Evolutionary conservation across 37 sponge, comb jelly and placozoan species (phyloP).

Genomic region (Halichondria panicea): DNA sequence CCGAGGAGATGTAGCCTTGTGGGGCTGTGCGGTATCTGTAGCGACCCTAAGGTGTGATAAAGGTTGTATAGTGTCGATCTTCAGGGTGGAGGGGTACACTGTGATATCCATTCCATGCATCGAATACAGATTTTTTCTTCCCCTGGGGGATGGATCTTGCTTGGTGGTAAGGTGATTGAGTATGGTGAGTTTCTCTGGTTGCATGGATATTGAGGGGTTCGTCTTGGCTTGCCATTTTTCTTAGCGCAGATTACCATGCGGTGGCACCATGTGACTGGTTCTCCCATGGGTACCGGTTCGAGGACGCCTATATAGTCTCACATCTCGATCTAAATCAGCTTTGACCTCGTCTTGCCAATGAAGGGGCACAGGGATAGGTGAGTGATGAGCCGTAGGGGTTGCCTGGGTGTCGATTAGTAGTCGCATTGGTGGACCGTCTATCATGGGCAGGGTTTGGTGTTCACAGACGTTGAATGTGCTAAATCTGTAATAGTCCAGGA

Average conservation of each 20-base stretch:
- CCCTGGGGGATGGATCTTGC: conserved; percentile 33
- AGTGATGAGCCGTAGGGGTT: conserved; percentile 11
- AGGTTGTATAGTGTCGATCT: conserved; percentile 45
- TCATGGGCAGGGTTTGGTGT: conserved; percentile 14
- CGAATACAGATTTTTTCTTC: conserved; percentile 39
- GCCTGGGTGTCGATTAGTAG: conserved; percentile 26
- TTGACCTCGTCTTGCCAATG: conserved; percentile 31
- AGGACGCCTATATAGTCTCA: conserved; percentile 32
- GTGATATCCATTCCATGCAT: conserved; percentile 57
- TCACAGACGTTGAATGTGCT: conserved; percentile 24
- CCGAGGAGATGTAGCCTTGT: conserved; percentile 55
- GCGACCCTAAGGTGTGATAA: conserved; percentile 43
- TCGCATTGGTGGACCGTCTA: conserved; percentile 29
- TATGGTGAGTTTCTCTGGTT: conserved; percentile 11
- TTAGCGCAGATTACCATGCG: conserved; percentile 20
- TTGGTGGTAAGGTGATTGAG: conserved; percentile 27
- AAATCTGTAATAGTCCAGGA: conserved; percentile 19
- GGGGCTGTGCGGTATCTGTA: conserved; percentile 48
- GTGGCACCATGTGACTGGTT: conserved; percentile 45
- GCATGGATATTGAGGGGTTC: conserved; percentile 21
- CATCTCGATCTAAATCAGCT: conserved; percentile 27
- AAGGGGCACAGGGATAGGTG: conserved; percentile 21
- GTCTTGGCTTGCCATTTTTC: conserved; percentile 4
- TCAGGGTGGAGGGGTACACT: conserved; percentile 49
- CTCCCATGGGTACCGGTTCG: conserved; percentile 31